Base-by-base conservation (phyloP, 2,888 invertebrate species). In the Spicauda simplicius region DNA sequence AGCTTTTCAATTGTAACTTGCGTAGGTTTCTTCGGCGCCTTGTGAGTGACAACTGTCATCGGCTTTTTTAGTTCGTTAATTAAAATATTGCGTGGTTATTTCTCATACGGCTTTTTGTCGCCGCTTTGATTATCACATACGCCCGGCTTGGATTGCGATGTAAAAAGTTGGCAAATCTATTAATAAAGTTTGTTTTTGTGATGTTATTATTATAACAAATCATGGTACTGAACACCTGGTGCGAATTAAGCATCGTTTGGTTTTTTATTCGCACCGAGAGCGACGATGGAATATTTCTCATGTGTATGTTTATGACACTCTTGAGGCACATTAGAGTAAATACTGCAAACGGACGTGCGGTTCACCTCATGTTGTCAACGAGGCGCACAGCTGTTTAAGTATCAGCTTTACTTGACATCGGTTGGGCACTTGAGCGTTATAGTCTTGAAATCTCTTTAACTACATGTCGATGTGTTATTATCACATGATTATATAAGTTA, bases 51-150 rank as follows among this genome's bases (percentile, higher is more conserved):
- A 58, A 18, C 48, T 54, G 57, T 14, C 57, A 19, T 16, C 20
- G 45, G 12, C 19, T 66, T 60, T 66, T 66, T 58, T 41, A 12
- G 30, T 33, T 19, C 60, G 54, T 60, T 66, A 66, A 66, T 66
- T 66, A 60, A 66, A 66, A 60, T 60, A 55, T 66, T 66, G 65
- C 65, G 65, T 55, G 45, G 53, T 59, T 18, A 53, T 59, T 62
- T 59, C 50, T 25, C 5, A 25, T 53, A 11, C 53, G 25, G 25
- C 19, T 61, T 64, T 64, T 64, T 64, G 53, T 58, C n/a, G 20
- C n/a, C 19, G 8, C n/a, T 58, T 45, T 58, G 45, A 45, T 48
- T 48, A 16, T 48, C 14, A 41, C 41, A 48, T 8, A 16, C 7
- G 48, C 48, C 16, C 14, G 7, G 48, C 1, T 16, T 12, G 19